Evolutionary conservation across 2,797 vertebrate genomes (phyloP).

Genomic region (Eulemur coronatus): DNA sequence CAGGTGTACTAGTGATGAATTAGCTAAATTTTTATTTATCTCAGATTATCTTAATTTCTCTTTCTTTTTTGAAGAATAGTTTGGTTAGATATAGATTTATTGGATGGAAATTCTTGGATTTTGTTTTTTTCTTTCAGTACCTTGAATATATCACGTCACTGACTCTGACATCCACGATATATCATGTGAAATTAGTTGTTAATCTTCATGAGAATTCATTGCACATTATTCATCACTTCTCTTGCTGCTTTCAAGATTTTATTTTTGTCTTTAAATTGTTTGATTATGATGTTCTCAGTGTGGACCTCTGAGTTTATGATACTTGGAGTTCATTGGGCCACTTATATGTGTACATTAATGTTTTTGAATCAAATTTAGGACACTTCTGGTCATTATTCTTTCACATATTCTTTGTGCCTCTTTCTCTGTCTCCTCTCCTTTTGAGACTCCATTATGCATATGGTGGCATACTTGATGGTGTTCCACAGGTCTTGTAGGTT

Average conservation of each 20-base stretch:
- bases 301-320: neutral
- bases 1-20: neutral
- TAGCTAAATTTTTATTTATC: neutral
- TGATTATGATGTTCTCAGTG: neutral
- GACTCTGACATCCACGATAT: too few species aligned
- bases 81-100: neutral
- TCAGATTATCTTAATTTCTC: neutral
- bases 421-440: neutral
- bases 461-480: neutral
- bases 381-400: neutral
- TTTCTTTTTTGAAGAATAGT: neutral
- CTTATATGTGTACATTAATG: neutral
- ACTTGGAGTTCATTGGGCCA: neutral
- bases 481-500: neutral
- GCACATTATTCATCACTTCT: neutral
- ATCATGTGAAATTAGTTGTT: neutral
- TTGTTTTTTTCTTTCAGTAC: neutral
- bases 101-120: neutral
- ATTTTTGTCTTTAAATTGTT: neutral
- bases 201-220: neutral
- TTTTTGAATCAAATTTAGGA: neutral
- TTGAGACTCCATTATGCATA: neutral
- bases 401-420: neutral
- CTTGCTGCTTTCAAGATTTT: neutral
- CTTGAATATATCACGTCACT: neutral